Conservation (phyloP, 2,797 vertebrate species). For the Perdix hodgsoniae region DNA sequence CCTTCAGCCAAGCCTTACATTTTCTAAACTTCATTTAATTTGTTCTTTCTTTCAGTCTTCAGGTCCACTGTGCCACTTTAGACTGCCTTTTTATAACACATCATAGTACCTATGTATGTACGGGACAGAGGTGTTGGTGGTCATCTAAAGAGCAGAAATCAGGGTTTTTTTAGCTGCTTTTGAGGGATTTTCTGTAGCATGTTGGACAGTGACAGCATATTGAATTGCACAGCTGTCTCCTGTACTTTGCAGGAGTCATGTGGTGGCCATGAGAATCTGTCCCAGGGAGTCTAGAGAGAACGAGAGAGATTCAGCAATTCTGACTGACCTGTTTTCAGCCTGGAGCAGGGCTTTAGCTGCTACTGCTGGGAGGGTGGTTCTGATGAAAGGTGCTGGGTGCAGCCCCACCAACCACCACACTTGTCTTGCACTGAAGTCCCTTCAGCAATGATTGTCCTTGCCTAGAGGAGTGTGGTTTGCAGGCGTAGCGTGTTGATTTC, state of each 20-base stretch:
- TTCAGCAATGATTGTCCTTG: not conserved
- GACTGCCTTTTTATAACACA: not conserved
- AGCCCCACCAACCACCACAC: not conserved
- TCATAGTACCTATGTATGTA: not conserved
- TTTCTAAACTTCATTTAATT: not conserved
- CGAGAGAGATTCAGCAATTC: not conserved
- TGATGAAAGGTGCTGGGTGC: not conserved
- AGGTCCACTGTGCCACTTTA: not conserved
- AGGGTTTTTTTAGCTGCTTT: not conserved
- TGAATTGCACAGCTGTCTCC: not conserved
- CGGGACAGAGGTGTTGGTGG: not conserved
- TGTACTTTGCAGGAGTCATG: not conserved
- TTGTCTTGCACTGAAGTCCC: not conserved
- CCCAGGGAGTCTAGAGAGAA: too few species aligned
- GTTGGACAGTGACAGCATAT: not conserved
- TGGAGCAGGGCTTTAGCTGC: not conserved
- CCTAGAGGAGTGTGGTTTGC: not conserved
- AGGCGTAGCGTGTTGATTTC: not conserved
- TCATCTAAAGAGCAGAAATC: not conserved
- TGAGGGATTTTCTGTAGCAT: not conserved
- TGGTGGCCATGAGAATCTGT: not conserved
- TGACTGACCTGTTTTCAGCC: not conserved
- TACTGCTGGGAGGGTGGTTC: accelerated
- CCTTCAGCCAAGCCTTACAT: not conserved
- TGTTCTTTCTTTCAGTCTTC: not conserved